phyloP scores from a whole-genome alignment of 1,140 invertebrate genomes.

The Scaptomyza graminum region DNA sequence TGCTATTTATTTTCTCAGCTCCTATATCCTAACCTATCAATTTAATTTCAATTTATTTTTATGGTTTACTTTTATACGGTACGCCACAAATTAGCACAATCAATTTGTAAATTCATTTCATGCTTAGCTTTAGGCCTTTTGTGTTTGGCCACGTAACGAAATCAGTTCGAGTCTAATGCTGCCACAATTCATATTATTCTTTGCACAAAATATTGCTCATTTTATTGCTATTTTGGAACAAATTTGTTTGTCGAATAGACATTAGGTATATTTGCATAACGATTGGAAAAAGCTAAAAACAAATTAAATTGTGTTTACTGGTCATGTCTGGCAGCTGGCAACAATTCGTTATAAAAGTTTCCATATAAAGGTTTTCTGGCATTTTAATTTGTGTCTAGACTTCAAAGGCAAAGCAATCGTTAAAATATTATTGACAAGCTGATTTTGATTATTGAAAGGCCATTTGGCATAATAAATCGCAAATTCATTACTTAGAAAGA shows the following conservation, averaged over 20 bases:
- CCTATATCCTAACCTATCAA: constrained; percentile 9
- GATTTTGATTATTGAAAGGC: constrained; percentile 17
- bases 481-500: constrained; percentile 15
- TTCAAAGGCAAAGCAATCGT: constrained; percentile 21
- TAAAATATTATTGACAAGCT: constrained; percentile 34
- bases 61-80: constrained; percentile 8
- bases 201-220: constrained; percentile 26
- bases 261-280: constrained; percentile 33
- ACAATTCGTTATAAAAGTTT: constrained; percentile 35
- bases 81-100: constrained; percentile 45
- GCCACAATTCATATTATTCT: constrained; percentile 19
- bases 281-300: constrained; percentile 16
- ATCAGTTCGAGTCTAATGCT: constrained; percentile 46
- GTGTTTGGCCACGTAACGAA: constrained; percentile 10
- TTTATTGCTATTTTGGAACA: constrained; percentile 41
- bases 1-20: constrained; percentile 16
- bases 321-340: constrained; percentile 30
- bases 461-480: constrained; percentile 12
- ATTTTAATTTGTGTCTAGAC: constrained; percentile 36
- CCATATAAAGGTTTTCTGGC: constrained; percentile 23
- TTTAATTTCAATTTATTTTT: constrained; percentile 20
- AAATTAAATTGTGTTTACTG: constrained; percentile 41
- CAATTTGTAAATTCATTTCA: constrained; percentile 41
- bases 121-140: constrained; percentile 4
- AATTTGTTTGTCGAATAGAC: constrained; percentile 25